Conservation (phyloP, 2,797 vertebrate genomes). For the Sternotherus odoratus region DNA sequence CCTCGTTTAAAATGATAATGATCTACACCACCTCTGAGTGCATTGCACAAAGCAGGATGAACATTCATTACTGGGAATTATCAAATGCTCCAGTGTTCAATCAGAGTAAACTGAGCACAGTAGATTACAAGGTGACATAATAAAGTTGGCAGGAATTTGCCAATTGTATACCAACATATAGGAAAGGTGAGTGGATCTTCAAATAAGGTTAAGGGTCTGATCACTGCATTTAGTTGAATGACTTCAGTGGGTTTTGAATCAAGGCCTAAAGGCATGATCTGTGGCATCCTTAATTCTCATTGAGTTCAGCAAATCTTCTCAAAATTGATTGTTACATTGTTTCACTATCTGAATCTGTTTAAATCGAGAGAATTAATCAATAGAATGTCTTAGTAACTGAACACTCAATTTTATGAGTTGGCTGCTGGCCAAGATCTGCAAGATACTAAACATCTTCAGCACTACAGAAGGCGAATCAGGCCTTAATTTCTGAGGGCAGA, state of each 20-base stretch:
- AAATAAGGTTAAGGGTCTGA: constrained; percentile 7
- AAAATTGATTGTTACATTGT: neutral
- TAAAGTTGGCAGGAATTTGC: constrained; percentile 28
- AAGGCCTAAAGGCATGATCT: neutral
- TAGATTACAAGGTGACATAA: constrained; percentile 17
- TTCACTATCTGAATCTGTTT: neutral
- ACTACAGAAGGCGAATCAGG: neutral
- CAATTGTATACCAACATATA: neutral
- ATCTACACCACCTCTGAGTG: constrained; percentile 12
- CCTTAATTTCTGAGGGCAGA: neutral
- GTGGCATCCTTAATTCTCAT: neutral
- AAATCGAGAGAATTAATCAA: neutral
- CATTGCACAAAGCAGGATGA: neutral
- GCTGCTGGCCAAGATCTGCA: fast-evolving
- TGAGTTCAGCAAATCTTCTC: neutral
- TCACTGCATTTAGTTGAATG: neutral
- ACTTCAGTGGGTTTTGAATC: neutral
- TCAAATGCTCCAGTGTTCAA: constrained; percentile 34
- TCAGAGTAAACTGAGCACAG: neutral
- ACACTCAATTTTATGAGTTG: neutral
- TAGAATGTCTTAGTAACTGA: neutral
- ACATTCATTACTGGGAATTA: constrained; percentile 41
- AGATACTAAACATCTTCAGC: neutral
- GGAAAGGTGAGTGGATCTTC: neutral
- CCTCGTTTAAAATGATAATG: constrained; percentile 34